Evolutionary conservation across 2,797 vertebrate species (phyloP).

Genomic region (Microctenopoma steveboyesi): DNA sequence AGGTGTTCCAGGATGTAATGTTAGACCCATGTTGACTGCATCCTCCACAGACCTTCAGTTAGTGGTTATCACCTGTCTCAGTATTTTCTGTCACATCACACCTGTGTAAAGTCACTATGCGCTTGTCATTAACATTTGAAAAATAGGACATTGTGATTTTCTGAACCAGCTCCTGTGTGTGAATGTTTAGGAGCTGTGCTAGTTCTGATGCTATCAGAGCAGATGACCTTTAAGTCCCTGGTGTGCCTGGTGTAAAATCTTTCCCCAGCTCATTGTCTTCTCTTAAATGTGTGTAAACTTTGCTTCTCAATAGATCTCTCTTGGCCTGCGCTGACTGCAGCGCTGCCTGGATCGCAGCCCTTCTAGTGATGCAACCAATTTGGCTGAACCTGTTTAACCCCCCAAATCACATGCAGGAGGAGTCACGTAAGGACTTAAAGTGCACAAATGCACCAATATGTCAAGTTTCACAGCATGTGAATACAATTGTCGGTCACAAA

Average conservation of each 20-base stretch:
- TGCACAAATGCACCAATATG: conserved; percentile 37
- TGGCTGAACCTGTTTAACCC: conserved; percentile 70
- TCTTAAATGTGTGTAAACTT: conserved; percentile 45
- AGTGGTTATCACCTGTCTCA: conserved; percentile 1
- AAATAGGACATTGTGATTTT: conserved; percentile 10
- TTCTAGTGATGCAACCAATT: conserved; percentile 68
- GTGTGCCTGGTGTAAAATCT: conserved; percentile 11
- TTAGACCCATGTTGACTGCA: too few relatives aligned
- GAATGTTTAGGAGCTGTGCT: background rate
- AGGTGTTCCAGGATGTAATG: too few relatives aligned
- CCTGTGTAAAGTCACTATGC: conserved; percentile 5
- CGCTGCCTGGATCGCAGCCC: conserved; percentile 53
- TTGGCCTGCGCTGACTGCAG: conserved; percentile 53
- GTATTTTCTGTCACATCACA: conserved; percentile 15
- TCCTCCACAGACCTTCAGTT: too few relatives aligned
- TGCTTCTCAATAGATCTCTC: conserved; percentile 48
- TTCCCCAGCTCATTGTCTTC: conserved; percentile 37
- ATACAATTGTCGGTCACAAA: conserved; percentile 22
- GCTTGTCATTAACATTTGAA: conserved; percentile 2
- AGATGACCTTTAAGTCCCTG: conserved; percentile 21
- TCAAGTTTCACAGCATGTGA: conserved; percentile 20
- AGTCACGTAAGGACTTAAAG: conserved; percentile 56
- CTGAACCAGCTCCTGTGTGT: background rate
- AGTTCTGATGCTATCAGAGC: background rate
- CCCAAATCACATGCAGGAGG: conserved; percentile 46